Evolutionary conservation across 2,113 vertebrate genomes (phyloP).

Genomic region (Plectropomus leopardus): DNA sequence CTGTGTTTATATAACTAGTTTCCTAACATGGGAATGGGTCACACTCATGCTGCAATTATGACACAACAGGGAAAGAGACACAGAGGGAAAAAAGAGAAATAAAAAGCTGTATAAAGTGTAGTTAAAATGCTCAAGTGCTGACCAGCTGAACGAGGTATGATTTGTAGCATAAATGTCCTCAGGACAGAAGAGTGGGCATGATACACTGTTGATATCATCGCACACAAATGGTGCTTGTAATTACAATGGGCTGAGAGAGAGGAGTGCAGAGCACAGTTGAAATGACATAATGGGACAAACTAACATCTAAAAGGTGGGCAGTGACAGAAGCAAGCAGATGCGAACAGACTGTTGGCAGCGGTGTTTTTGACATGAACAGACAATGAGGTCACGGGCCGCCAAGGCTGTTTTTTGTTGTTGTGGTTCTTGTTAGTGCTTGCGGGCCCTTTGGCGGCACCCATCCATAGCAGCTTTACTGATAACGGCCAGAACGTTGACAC

Average conservation of each 20-base stretch:
- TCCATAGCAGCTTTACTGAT: constrained; percentile 13
- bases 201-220: constrained; percentile 10
- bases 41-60: constrained; percentile 48
- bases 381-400: constrained; percentile 68
- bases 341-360: constrained; percentile 42
- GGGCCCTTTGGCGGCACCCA: constrained; percentile 14
- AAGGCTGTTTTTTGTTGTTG: constrained; percentile 52
- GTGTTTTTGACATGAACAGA: constrained; percentile 66
- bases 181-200: not conserved
- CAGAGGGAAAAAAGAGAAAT: not conserved
- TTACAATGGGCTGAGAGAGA: constrained; percentile 11
- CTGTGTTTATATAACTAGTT: constrained; percentile 68
- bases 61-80: constrained; percentile 31
- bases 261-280: constrained; percentile 1
- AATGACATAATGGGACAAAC: constrained; percentile 58
- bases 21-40: constrained; percentile 55
- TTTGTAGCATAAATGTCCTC: constrained; percentile 13
- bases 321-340: constrained; percentile 19
- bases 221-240: constrained; percentile 6
- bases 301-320: constrained; percentile 41
- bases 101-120: not conserved
- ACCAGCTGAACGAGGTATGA: constrained; percentile 21
- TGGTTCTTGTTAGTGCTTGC: constrained; percentile 9
- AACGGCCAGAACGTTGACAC: constrained; percentile 2
- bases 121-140: constrained; percentile 1